Percentiles rank a stretch among this genome's conserved stretches.
Evolutionary conservation across 2,888 invertebrate genomes (phyloP).

Genomic region (Folsomia candida): DNA sequence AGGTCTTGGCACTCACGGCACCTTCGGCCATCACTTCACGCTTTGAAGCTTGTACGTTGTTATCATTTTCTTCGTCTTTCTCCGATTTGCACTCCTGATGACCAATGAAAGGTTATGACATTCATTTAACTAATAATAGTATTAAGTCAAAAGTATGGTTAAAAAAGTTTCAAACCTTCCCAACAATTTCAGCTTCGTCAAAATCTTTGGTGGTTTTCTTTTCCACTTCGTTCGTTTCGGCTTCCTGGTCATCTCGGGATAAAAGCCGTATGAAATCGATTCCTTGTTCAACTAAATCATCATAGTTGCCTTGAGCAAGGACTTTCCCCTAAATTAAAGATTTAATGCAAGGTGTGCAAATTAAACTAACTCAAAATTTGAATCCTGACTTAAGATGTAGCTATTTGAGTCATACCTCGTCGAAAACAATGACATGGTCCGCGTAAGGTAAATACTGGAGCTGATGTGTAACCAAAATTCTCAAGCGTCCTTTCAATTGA

Average conservation of each 20-base stretch:
- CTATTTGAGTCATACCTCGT: constrained; percentile 24
- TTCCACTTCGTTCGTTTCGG: constrained; percentile 2
- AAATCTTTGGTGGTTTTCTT: too few relatives aligned
- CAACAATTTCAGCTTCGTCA: too few relatives aligned
- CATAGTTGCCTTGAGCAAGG: constrained; percentile 62
- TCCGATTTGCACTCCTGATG: neutral
- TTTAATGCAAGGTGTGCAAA: too few relatives aligned
- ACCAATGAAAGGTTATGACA: neutral
- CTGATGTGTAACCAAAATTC: constrained; percentile 66
- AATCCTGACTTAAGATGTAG: too few relatives aligned
- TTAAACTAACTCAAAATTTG: too few relatives aligned
- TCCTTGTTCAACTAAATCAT: constrained; percentile 57
- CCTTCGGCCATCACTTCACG: constrained; percentile 43
- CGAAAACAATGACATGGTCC: constrained; percentile 45
- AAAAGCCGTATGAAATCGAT: constrained; percentile 51
- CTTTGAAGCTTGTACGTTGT: constrained; percentile 22
- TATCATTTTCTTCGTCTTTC: constrained; percentile 19
- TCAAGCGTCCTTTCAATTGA: constrained; percentile 68
- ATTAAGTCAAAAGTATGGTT: too few relatives aligned
- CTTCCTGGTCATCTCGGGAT: neutral
- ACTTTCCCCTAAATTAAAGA: constrained; percentile 55
- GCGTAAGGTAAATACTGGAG: constrained; percentile 54
- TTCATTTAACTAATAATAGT: constrained; percentile 16
- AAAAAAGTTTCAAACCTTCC: too few relatives aligned
- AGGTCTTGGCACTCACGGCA: constrained; percentile 53